phyloP scores from a whole-genome alignment of 2,113 vertebrate species.

The Malaclemys terrapin region DNA sequence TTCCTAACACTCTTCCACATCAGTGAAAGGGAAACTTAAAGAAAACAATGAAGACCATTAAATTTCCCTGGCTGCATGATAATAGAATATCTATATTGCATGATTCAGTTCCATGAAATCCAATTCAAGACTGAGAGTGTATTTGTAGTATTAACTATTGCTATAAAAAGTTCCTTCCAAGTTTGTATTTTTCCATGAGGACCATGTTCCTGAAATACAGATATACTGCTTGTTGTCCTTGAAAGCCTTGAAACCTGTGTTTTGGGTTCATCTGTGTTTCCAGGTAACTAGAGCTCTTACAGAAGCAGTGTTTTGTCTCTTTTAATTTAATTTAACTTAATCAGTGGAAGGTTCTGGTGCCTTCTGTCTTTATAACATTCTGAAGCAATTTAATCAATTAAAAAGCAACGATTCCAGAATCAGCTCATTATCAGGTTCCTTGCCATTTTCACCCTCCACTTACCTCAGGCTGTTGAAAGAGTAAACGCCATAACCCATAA shows the following conservation, averaged over 20 bases:
- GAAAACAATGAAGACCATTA: not conserved
- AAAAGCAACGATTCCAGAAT: slow-evolving; percentile 18
- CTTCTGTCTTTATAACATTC: slow-evolving; percentile 43
- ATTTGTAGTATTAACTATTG: slow-evolving; percentile 69
- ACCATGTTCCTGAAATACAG: slow-evolving; percentile 15
- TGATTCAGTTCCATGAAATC: slow-evolving; percentile 55
- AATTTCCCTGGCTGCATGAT: not conserved
- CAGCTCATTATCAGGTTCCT: slow-evolving; percentile 12
- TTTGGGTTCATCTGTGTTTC: slow-evolving; percentile 76
- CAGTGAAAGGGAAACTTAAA: slow-evolving; percentile 19
- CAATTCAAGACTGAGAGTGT: slow-evolving; percentile 53
- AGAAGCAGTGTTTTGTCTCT: slow-evolving; percentile 40
- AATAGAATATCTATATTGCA: not conserved
- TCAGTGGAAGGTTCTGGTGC: slow-evolving; percentile 62
- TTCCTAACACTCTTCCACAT: not conserved
- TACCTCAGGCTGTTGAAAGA: not conserved
- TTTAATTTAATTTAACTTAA: slow-evolving; percentile 69
- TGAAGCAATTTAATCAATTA: slow-evolving; percentile 6
- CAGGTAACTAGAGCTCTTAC: slow-evolving; percentile 60
- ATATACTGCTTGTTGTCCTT: slow-evolving; percentile 35
- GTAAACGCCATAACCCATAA: accelerated
- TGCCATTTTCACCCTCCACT: not conserved
- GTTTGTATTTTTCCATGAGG: slow-evolving; percentile 73
- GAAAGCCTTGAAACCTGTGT: slow-evolving; percentile 47
- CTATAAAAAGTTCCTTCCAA: slow-evolving; percentile 69